Evolutionary conservation across 1,140 invertebrate genomes (phyloP).

Genomic region (Drosophila kurseongensis): DNA sequence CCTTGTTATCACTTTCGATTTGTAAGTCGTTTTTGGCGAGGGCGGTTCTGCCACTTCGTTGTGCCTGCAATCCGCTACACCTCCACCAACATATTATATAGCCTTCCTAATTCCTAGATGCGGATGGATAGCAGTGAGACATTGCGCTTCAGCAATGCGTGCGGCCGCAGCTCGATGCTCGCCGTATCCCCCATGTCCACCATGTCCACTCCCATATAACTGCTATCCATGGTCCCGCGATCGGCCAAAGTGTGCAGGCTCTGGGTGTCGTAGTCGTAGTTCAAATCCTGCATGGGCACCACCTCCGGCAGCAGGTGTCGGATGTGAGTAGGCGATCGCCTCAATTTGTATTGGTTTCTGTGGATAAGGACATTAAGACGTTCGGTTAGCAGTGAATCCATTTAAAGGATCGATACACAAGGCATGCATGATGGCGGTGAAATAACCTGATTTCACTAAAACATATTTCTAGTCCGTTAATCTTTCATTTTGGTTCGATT

Average conservation of each 20-base stretch:
- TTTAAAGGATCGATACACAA: not conserved
- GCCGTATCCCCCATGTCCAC: conserved; percentile 57
- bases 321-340: conserved; percentile 90
- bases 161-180: conserved; percentile 52
- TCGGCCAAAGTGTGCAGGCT: conserved; percentile 71
- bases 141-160: conserved; percentile 79
- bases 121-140: conserved; percentile 83
- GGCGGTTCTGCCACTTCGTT: conserved; percentile 53
- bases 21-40: conserved; percentile 72
- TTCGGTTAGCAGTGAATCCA: not conserved
- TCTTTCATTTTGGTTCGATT: not conserved
- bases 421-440: conserved; percentile 5
- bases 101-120: conserved; percentile 53
- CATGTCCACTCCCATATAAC: conserved; percentile 68
- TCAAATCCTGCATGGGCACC: conserved; percentile 86
- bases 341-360: conserved; percentile 87
- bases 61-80: conserved; percentile 45
- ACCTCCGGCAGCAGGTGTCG: conserved; percentile 89
- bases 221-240: conserved; percentile 64
- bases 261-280: conserved; percentile 81
- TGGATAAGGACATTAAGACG: not conserved
- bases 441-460: not conserved
- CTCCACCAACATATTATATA: not conserved
- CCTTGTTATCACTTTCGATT: conserved; percentile 79
- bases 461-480: not conserved